Percentiles rank a stretch among this genome's conserved stretches.
Conservation (phyloP, 1,140 invertebrate species). For the Mercenaria mercenaria region DNA sequence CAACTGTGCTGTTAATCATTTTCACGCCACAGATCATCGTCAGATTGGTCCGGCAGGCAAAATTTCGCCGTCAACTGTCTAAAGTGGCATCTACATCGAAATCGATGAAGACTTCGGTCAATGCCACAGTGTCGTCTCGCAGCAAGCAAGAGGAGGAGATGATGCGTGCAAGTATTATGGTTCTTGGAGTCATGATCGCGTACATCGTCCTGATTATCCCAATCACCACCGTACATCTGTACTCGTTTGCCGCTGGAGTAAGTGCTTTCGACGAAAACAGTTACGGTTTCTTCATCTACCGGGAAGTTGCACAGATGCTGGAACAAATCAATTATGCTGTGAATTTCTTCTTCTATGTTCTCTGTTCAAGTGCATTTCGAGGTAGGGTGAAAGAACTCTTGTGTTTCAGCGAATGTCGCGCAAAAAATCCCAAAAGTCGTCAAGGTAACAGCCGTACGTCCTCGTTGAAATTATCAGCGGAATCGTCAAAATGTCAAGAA, state of each 20-base stretch:
- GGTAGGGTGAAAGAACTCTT: constrained; percentile 45
- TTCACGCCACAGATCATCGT: constrained; percentile 52
- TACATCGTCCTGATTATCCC: constrained; percentile 72
- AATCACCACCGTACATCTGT: constrained; percentile 59
- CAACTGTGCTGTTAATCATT: constrained; percentile 16
- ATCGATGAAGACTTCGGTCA: not conserved
- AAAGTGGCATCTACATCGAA: not conserved
- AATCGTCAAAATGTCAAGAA: no score
- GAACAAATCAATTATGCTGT: constrained; percentile 74
- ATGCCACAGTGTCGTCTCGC: not conserved
- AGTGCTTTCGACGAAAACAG: constrained; percentile 63
- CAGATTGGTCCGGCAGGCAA: not conserved
- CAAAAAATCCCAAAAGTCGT: not conserved
- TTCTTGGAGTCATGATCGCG: constrained; percentile 65
- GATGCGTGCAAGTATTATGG: constrained; percentile 57
- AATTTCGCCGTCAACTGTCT: not conserved
- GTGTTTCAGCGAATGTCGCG: not conserved
- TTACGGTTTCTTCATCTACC: constrained; percentile 47
- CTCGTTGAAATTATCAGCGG: not conserved
- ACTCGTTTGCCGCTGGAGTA: constrained; percentile 52
- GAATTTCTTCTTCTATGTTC: constrained; percentile 76
- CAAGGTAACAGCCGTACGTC: not conserved
- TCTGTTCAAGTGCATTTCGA: constrained; percentile 64
- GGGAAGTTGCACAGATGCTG: constrained; percentile 65
- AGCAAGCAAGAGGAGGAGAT: not conserved